A percentile compares a stretch with the other conserved stretches of the same genome.
Evolutionary conservation across 2,113 vertebrate species (phyloP).

Genomic region (Micromys minutus): DNA sequence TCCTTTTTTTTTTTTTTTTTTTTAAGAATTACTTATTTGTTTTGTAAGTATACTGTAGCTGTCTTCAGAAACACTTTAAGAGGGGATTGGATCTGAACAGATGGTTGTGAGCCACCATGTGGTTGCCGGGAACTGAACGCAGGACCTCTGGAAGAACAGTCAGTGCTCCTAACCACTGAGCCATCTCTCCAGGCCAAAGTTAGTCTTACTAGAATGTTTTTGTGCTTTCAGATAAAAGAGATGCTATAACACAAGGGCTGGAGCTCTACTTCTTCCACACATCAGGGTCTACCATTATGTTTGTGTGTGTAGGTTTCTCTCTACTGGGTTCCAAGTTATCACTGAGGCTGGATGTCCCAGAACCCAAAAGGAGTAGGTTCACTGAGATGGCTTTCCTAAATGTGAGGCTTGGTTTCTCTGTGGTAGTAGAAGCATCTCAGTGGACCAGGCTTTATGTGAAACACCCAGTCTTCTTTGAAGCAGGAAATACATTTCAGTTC

Average conservation of each 20-base stretch:
- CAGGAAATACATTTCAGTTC: slow-evolving; percentile 23
- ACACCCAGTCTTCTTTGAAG: slow-evolving; percentile 5
- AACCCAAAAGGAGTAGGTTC: not conserved
- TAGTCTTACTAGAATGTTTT: not conserved
- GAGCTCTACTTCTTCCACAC: not conserved
- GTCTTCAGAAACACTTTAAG: too few relatives aligned
- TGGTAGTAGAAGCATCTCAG: slow-evolving; percentile 25
- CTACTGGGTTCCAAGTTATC: not conserved
- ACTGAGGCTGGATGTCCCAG: not conserved
- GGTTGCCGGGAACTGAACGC: too few relatives aligned
- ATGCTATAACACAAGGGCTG: not conserved
- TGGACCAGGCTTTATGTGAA: not conserved
- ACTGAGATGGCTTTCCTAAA: not conserved
- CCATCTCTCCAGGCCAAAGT: too few relatives aligned
- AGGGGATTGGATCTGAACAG: too few relatives aligned
- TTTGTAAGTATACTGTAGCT: too few relatives aligned
- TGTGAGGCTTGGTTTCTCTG: slow-evolving; percentile 50
- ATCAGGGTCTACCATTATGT: not conserved
- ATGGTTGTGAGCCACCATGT: too few relatives aligned
- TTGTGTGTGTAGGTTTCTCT: not conserved
- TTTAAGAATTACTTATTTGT: too few relatives aligned
- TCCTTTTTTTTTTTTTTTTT: too few relatives aligned
- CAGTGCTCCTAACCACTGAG: too few relatives aligned
- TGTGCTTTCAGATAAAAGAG: not conserved
- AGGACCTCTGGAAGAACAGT: too few relatives aligned